Conservation (phyloP, 92 coral and sea anemone genomes). For the Meandrina meandrites region DNA sequence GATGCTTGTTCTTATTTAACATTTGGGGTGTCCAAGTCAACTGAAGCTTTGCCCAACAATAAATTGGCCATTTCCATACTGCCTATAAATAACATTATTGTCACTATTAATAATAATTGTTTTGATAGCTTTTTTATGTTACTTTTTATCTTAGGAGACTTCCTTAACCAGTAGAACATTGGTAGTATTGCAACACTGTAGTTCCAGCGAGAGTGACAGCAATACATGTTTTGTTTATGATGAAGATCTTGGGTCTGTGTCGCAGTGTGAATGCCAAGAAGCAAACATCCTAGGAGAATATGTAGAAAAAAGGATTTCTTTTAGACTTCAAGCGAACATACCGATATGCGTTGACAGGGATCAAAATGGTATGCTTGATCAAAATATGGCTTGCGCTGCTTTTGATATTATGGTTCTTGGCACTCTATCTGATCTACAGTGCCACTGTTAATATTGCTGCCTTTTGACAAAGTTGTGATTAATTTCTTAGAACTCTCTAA, state of each 20-base stretch:
- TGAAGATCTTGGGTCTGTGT: slow-evolving; percentile 32
- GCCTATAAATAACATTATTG: too few relatives aligned
- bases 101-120: too few relatives aligned
- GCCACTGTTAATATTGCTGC: too few relatives aligned
- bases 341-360: slow-evolving; percentile 2
- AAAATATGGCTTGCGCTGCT: too few relatives aligned
- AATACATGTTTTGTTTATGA: slow-evolving; percentile 36
- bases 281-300: slow-evolving; percentile 41
- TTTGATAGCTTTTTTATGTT: too few relatives aligned
- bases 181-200: slow-evolving; percentile 47
- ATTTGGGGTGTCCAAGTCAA: not conserved
- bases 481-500: too few relatives aligned
- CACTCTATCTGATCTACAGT: too few relatives aligned
- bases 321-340: slow-evolving; percentile 70
- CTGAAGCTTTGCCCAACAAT: not conserved
- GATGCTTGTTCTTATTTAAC: too few relatives aligned
- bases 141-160: slow-evolving; percentile 14
- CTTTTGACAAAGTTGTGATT: too few relatives aligned
- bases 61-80: too few relatives aligned
- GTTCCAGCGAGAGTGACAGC: slow-evolving; percentile 5
- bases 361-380: slow-evolving; percentile 16
- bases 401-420: too few relatives aligned
- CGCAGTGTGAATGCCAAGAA: slow-evolving; percentile 33
- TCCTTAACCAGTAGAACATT: not conserved
- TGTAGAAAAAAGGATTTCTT: slow-evolving; percentile 49